Conservation (phyloP, 2,113 vertebrate species). For the Leucopsar rothschildi region DNA sequence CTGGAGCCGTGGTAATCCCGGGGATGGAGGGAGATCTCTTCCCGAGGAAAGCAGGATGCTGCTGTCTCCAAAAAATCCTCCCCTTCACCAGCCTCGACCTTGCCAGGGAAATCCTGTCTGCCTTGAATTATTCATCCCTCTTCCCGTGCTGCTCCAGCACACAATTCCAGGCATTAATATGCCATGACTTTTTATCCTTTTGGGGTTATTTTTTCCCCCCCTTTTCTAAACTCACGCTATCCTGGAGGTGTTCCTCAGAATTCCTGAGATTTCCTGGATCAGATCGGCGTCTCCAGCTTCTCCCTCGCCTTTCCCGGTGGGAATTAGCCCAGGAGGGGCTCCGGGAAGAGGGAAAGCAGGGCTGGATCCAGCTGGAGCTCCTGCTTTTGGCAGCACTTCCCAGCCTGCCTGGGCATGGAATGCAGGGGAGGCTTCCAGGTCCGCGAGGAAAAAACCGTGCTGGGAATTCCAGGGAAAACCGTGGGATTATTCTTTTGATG, state of each 20-base stretch:
- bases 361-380: background rate
- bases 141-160: conserved; percentile 60
- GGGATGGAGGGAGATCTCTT: conserved; percentile 26
- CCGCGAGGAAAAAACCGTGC: background rate
- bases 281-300: background rate
- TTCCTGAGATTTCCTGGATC: background rate
- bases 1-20: conserved; percentile 42
- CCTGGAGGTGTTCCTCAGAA: background rate
- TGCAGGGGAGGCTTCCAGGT: background rate
- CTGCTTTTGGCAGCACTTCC: background rate
- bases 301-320: background rate
- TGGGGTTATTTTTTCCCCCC: background rate
- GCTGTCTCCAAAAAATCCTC: conserved; percentile 59
- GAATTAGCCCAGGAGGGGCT: background rate
- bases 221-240: background rate
- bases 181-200: conserved; percentile 50
- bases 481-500: background rate
- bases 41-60: conserved; percentile 32
- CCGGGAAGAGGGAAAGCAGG: background rate
- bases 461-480: background rate
- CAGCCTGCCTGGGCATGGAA: background rate
- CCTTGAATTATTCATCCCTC: conserved; percentile 78
- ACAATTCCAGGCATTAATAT: conserved; percentile 70
- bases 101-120: conserved; percentile 64
- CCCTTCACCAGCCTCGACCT: conserved; percentile 76